Evolutionary conservation across 2,113 vertebrate genomes (phyloP).

Genomic region (Calyptommatus sinebrachiatus): DNA sequence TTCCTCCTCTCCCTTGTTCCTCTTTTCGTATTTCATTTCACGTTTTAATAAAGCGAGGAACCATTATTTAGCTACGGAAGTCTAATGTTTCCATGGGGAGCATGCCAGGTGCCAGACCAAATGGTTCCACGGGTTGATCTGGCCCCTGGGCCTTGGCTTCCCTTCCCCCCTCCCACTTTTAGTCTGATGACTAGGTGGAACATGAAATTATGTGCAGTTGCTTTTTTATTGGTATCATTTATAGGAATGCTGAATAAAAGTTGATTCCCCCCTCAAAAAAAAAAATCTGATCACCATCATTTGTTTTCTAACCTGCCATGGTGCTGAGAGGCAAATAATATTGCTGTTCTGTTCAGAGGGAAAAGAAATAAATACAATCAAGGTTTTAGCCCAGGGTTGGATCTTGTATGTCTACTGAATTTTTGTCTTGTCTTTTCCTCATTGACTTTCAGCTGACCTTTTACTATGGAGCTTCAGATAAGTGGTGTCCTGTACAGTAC

Average conservation of each 20-base stretch:
- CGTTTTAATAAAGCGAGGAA: too few species aligned
- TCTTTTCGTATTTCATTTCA: too few species aligned
- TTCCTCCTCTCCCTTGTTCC: too few species aligned
- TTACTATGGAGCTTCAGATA: constrained; percentile 87
- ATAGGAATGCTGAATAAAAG: neutral
- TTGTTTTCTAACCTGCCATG: neutral
- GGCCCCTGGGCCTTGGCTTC: too few species aligned
- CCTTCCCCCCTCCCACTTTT: too few species aligned
- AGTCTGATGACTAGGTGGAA: too few species aligned
- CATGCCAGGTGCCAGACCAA: too few species aligned
- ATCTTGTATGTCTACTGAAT: neutral
- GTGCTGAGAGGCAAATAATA: neutral
- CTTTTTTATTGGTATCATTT: neutral
- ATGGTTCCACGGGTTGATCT: too few species aligned
- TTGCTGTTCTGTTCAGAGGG: neutral
- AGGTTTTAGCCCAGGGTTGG: neutral
- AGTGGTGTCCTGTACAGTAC: constrained; percentile 87
- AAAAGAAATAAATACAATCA: neutral
- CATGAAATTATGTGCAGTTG: neutral
- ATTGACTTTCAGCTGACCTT: constrained; percentile 85
- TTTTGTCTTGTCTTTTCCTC: neutral
- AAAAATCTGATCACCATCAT: neutral
- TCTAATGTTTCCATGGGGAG: too few species aligned
- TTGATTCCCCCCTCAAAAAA: neutral
- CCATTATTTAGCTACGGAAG: too few species aligned